A percentile compares a stretch with the other conserved stretches of the same genome.
Conservation (phyloP, 2,888 invertebrate species). For the Girardia tigrina region DNA sequence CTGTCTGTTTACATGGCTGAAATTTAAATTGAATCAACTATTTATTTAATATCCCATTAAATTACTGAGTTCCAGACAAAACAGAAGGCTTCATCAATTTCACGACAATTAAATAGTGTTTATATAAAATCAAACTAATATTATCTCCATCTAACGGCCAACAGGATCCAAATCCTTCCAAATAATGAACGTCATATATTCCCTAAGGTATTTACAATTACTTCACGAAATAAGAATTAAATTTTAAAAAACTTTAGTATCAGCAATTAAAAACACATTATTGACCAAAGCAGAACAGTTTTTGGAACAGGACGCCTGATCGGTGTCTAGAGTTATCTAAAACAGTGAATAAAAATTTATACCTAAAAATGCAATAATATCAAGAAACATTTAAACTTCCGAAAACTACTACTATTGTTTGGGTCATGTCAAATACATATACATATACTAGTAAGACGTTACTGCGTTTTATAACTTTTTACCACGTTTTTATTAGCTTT, state of each 20-base stretch:
- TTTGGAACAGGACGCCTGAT: neutral
- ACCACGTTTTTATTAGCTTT: no score
- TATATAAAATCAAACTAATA: neutral
- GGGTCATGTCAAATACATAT: no score
- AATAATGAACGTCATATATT: conserved; percentile 10
- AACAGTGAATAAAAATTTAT: no score
- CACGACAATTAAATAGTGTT: conserved; percentile 2
- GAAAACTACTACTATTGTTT: no score
- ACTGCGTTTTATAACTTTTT: no score
- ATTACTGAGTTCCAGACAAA: neutral
- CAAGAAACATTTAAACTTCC: no score
- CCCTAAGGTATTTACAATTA: neutral
- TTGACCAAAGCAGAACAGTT: neutral
- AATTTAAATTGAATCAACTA: no score
- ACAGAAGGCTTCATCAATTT: neutral
- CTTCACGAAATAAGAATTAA: neutral
- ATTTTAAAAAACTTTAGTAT: neutral
- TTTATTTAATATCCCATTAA: neutral
- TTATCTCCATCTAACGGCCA: neutral
- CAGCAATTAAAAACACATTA: neutral
- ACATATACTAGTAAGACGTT: no score
- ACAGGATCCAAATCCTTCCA: neutral
- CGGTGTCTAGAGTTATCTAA: neutral
- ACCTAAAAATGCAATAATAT: no score
- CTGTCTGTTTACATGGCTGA: no score